Base-by-base conservation (phyloP, 2,797 vertebrate species). In the Carcharodon carcharias region DNA sequence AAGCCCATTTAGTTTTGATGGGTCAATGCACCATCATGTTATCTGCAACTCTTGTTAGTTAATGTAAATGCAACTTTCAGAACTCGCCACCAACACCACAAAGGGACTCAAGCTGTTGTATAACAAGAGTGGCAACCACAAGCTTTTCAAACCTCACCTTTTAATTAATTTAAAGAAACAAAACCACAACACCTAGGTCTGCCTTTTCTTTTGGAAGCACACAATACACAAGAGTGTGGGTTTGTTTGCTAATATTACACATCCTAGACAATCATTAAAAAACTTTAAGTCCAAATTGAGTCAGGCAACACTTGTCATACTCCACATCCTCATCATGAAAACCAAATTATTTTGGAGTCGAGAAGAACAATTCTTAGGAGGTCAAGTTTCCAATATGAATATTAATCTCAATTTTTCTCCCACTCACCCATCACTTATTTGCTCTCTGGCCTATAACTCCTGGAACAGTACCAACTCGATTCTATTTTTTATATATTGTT, bases 101-200 rank as follows among this genome's bases (percentile, higher is more conserved):
- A 65, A 11, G 18, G 61, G 18, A 61, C 58, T 61, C 35, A 1
- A 65, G n/a, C 61, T 23, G 91, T 93, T 93, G 61, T 23, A 45
- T 93, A 65, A 93, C 91, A 85, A 85, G n/a, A 93, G 61, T 8
- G 8, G 18, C n/a, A 93, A 93, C 91, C 91, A 65, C 91, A 93
- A 40, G 1, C 21, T 23, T 26, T 65, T 65, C 5, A 40, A 93
- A 93, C 61, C n/a, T 93, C 91, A 65, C n/a, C 61, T 65, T 65
- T 45, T 93, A 65, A 65, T 93, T 65, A 89, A 89, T 58, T 56
- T 40, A 63, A 67, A 63, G 35, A 40, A 92, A 61, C 61, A 21
- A 92, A 93, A 65, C 91, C 91, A 93, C 91, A 93, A n/a, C 35
- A 67, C 40, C 61, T 93, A 65, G 91, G 91, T 67, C 65, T 93